Conservation (phyloP, 1,140 invertebrate species). For the Drosophila ambigua region DNA sequence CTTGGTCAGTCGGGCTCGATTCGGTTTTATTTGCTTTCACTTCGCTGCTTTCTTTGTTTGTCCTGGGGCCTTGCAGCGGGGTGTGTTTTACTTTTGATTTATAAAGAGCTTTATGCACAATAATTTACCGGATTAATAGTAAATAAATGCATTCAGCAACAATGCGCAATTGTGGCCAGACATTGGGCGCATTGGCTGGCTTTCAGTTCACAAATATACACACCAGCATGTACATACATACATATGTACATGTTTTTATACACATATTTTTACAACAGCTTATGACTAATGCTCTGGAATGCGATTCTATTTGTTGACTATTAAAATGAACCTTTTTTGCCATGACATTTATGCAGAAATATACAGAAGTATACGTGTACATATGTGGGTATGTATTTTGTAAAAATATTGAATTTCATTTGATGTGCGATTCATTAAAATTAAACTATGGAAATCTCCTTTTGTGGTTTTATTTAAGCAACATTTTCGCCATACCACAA, state of each 20-base stretch:
- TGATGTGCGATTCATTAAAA: too few species aligned
- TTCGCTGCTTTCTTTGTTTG: conserved; percentile 29
- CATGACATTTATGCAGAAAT: too few species aligned
- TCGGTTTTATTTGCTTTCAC: conserved; percentile 60
- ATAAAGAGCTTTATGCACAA: conserved; percentile 21
- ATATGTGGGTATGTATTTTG: too few species aligned
- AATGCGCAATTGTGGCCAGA: conserved; percentile 4
- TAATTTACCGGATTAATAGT: conserved; percentile 48
- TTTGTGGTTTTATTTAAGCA: too few species aligned
- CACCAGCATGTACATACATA: neutral
- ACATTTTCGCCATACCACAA: too few species aligned
- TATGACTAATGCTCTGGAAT: conserved; percentile 2
- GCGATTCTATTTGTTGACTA: neutral
- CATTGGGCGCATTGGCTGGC: neutral
- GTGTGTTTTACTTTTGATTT: conserved; percentile 36
- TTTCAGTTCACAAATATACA: conserved; percentile 8
- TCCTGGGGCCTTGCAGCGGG: conserved; percentile 4
- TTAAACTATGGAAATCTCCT: too few species aligned
- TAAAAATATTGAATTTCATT: too few species aligned
- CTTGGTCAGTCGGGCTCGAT: conserved; percentile 48
- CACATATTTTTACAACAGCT: neutral
- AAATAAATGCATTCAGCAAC: conserved; percentile 24
- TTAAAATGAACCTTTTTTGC: too few species aligned
- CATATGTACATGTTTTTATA: neutral
- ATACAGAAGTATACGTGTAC: too few species aligned